phyloP scores from a whole-genome alignment of 1,140 invertebrate species.

The Chironomus tepperi region DNA sequence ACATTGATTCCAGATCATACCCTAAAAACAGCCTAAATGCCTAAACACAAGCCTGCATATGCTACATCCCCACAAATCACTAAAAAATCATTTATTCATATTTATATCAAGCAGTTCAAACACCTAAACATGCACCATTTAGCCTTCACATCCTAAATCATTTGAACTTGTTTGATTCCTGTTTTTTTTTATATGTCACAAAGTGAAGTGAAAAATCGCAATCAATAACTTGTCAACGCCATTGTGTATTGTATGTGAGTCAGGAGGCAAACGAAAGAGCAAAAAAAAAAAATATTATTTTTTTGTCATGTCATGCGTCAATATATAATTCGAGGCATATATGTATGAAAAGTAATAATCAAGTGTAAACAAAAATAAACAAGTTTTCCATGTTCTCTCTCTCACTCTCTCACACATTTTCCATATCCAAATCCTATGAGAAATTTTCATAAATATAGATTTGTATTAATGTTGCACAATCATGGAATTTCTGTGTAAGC shows the following conservation, averaged over 20 bases:
- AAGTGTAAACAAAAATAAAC: slow-evolving; percentile 14
- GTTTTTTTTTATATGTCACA: background rate
- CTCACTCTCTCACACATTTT: background rate
- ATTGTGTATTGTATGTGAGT: no score
- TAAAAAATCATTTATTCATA: no score
- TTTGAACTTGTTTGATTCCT: background rate
- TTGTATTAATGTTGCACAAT: slow-evolving; percentile 1
- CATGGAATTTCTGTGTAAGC: background rate
- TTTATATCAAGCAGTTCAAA: no score
- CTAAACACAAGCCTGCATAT: no score
- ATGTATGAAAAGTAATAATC: no score
- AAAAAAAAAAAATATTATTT: background rate
- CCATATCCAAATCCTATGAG: background rate
- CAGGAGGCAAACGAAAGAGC: background rate
- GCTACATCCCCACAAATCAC: no score
- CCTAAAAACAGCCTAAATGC: no score
- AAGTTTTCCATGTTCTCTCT: background rate
- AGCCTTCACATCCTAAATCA: no score
- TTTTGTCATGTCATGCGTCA: slow-evolving; percentile 11
- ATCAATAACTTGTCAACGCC: background rate
- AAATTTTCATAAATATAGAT: slow-evolving; percentile 15
- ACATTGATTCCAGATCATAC: no score
- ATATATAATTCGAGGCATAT: background rate
- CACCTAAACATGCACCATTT: no score
- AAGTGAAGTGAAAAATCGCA: slow-evolving; percentile 6